These are phyloP conservation scores for Limnephilus marmoratus DNA, from an alignment of 2,888 invertebrate genomes.

Conservation along the genomic window DNA sequence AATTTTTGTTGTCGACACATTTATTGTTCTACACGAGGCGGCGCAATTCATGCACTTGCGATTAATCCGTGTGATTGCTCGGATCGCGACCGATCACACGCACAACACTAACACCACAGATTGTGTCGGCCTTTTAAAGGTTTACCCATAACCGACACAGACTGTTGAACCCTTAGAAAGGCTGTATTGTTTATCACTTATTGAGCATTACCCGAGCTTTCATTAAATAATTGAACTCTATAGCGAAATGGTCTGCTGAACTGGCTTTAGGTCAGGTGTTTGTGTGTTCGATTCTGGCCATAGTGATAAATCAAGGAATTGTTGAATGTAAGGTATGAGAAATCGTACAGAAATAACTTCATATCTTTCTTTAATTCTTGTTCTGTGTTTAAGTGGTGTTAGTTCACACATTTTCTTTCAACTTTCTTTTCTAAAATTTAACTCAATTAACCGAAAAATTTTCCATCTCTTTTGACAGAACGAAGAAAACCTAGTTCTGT, in stretches of 20 bases:
- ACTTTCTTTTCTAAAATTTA: too few relatives aligned
- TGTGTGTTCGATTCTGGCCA: not conserved
- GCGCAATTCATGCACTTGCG: conserved; percentile 27
- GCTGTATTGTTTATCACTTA: not conserved
- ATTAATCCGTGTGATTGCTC: conserved; percentile 11
- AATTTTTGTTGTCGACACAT: conserved; percentile 52
- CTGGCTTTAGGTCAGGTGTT: not conserved
- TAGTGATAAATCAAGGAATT: not conserved
- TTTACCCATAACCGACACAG: not conserved
- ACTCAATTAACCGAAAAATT: too few relatives aligned
- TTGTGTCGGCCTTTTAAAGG: not conserved
- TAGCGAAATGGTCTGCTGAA: not conserved
- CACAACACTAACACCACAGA: not conserved
- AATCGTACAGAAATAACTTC: not conserved
- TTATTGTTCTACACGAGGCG: conserved; percentile 39
- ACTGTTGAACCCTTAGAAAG: not conserved
- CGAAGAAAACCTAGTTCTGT: too few relatives aligned
- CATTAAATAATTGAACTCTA: not conserved
- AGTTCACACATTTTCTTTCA: too few relatives aligned
- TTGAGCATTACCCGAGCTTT: not conserved
- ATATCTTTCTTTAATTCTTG: not conserved
- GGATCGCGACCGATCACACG: conserved; percentile 5
- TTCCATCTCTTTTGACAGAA: too few relatives aligned
- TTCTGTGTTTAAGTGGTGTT: too few relatives aligned
- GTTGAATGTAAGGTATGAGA: too few relatives aligned